A percentile compares a stretch with the other conserved stretches of the same genome.
These are phyloP conservation scores for Monochamus alternatus DNA, from an alignment of 2,888 invertebrate genomes.

Conservation along the genomic window DNA sequence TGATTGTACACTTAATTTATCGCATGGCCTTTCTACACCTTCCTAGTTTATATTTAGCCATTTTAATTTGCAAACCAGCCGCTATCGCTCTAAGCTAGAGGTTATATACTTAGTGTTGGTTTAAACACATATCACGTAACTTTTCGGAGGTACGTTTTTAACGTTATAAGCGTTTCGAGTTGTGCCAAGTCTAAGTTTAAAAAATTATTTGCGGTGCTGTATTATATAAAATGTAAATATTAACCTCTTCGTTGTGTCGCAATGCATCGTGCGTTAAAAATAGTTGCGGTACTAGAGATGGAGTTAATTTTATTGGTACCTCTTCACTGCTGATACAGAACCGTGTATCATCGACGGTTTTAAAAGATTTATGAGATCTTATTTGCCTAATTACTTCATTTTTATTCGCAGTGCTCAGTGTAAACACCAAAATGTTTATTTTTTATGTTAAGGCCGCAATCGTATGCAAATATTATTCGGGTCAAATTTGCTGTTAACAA, in stretches of 20 bases:
- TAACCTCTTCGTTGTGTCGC: background rate
- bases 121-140: background rate
- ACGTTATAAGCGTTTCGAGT: background rate
- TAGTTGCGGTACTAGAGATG: background rate
- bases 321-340: background rate
- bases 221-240: slow-evolving; percentile 8
- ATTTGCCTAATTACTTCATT: slow-evolving; percentile 9
- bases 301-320: too few species aligned
- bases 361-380: background rate
- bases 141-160: background rate
- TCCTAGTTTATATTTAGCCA: slow-evolving; percentile 18
- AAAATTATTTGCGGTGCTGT: background rate
- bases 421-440: background rate
- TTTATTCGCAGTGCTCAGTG: background rate
- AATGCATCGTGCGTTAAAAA: background rate
- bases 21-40: background rate
- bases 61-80: slow-evolving; percentile 17
- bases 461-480: background rate
- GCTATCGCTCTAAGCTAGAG: background rate
- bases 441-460: background rate
- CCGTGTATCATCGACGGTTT: background rate
- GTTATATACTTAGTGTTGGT: background rate
- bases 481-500: background rate
- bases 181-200: background rate
- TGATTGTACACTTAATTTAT: slow-evolving; percentile 23